Base-by-base conservation (phyloP, 1,140 invertebrate genomes). In the Lanistes nyassanus region DNA sequence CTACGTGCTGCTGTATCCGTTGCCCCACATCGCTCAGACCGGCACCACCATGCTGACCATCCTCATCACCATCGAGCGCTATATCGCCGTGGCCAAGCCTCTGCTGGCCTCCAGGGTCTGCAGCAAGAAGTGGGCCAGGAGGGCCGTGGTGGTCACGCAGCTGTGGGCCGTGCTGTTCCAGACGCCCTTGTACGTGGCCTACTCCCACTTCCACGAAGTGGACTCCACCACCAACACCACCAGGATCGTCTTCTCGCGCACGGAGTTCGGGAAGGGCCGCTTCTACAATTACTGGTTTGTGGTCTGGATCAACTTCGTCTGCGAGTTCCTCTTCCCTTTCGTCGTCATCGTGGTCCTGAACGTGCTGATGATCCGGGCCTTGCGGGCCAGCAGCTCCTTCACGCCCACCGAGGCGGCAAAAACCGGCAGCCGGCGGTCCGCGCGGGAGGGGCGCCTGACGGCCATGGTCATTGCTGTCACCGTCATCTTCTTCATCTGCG, bases 391-490 rank as follows among this genome's bases (percentile, higher is more conserved):
- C 53, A 69, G 42, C 21, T 21, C 67, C 16, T 47, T 62, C 2
- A 16, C 60, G 3, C n/a, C 58, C 0, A 13, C 26, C 6, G 42
- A 34, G 7, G 51, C 13, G 0, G 11, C 60, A 5, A 39, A 29
- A 42, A n/a, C 56, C 2, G 34, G 23, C 34, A 72, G 37, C 3
- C 66, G 37, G 51, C 47, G 73, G 11, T 29, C 53, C 0, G 23
- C 23, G 19, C 31, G 39, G 0, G 79, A 72, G 36, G 60, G 65
- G n/a, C 70, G 74, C 2, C 70, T 80, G 47, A 80, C 76, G 1
- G 76, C 42, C 5, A 80, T 80, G 74, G 76, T 80, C 4, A 36
- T 80, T 37, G 74, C 73, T 21, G 65, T 80, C 55, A 78, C 76
- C 0, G 55, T 58, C 23, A 47, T 80, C 56, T 80, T 78, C 74